Base-by-base conservation (phyloP, 2,113 vertebrate genomes). In the Grallaria varia region DNA sequence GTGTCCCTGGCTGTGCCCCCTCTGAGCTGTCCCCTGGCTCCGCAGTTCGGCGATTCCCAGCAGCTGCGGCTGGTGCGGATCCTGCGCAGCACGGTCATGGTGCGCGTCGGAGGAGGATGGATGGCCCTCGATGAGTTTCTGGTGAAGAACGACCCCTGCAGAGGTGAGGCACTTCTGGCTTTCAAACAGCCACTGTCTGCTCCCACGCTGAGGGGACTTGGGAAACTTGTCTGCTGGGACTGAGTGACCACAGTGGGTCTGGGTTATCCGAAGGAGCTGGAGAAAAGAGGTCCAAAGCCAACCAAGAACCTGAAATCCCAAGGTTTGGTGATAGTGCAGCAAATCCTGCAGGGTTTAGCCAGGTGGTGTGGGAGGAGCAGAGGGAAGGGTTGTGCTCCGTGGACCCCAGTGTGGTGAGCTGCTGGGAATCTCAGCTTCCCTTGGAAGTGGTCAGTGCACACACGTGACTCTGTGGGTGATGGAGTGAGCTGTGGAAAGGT, bases 91-190 rank as follows among this genome's bases (percentile, higher is more conserved):
- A 99, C 99, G 0, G 99, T 99, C 89, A 99, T 99, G 99, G 99
- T 99, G 64, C 98, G 99, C 1, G 99, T 99, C 7, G 99, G 99
- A 3, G 99, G 99, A 28, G 99, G 99, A 4, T 99, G 99, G 99
- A 99, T 99, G 99, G 99, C 99, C 52, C 98, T 99, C 95, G 99
- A 99, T 50, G 99, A 99, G 80, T 99, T 99, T 37, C 93, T 99
- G 10, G 99, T 99, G 80, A 99, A 99, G 96, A 99, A 99, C 2
- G 99, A 99, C 94, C 99, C 99, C 20, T 99, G 99, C 97, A 98
- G 99, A 99, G 99, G 99, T 99, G 98, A 99, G 98, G 63, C 64
- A 30, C 5, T 16, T 30, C 25, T 50, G 80, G 9, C 7, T 1
- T 63, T 19, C 56, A 0, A 17, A 23, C 67, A 20, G 0, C 31